Conservation (phyloP, 2,113 vertebrate species). For the Campylomormyrus tamandua region DNA sequence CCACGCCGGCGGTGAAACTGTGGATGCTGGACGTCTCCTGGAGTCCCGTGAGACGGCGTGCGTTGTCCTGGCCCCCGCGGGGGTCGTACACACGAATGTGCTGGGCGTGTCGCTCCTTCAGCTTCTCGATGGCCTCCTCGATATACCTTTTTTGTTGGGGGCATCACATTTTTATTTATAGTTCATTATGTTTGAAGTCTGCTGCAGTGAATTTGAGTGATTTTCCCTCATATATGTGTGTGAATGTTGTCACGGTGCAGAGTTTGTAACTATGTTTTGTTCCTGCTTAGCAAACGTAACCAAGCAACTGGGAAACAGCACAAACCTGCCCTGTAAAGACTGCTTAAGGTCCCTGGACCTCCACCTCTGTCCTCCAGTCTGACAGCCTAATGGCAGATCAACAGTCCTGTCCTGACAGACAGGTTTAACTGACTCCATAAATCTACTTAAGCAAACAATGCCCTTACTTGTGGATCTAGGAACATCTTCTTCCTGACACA, state of each 20-base stretch:
- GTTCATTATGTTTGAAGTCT: not conserved
- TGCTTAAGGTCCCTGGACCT: not conserved
- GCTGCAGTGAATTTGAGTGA: not conserved
- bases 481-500: not conserved
- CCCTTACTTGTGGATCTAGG: not conserved
- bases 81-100: constrained; percentile 64
- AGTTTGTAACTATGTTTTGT: not conserved
- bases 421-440: not conserved
- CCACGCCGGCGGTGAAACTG: constrained; percentile 57
- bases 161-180: not conserved
- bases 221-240: not conserved
- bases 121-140: constrained; percentile 60
- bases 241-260: not conserved
- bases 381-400: not conserved
- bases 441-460: not conserved
- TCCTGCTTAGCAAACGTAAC: not conserved
- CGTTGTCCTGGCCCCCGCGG: constrained; percentile 58
- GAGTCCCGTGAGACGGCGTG: constrained; percentile 56
- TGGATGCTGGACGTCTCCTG: constrained; percentile 64
- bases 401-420: not conserved
- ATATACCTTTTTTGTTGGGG: constrained; percentile 46
- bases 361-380: not conserved
- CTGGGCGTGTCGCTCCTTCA: constrained; percentile 52
- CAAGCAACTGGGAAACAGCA: not conserved
- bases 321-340: not conserved